These are phyloP conservation scores for Propithecus perrieri DNA, from an alignment of 2,797 vertebrate species.

Conservation along the genomic window DNA sequence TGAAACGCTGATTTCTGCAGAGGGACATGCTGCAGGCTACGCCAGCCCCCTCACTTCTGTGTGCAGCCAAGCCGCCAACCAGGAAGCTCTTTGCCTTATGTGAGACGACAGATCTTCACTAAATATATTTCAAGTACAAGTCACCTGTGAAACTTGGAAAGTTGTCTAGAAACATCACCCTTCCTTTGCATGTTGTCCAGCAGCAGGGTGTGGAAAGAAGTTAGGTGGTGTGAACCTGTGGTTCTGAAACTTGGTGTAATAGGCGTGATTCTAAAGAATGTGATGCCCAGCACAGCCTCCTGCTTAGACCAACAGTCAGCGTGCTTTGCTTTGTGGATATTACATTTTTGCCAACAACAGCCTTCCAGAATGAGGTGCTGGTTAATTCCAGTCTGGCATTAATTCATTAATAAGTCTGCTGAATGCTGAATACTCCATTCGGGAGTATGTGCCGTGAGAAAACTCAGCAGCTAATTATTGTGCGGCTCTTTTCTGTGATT, in stretches of 20 bases:
- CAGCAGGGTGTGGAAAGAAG: accelerated
- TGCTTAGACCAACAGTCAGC: not conserved
- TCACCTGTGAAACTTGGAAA: not conserved
- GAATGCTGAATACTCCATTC: conserved; percentile 3
- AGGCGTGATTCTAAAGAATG: not conserved
- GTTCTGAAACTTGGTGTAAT: not conserved
- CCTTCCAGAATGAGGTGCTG: conserved; percentile 52
- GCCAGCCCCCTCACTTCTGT: not conserved
- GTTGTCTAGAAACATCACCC: not conserved
- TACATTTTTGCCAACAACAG: conserved; percentile 33
- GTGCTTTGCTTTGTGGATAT: not conserved
- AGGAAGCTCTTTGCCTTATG: not conserved
- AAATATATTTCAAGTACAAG: not conserved
- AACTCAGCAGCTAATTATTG: conserved; percentile 33
- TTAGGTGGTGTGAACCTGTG: not conserved
- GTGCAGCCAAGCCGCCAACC: accelerated
- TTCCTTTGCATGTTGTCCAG: not conserved
- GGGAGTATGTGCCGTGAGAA: not conserved
- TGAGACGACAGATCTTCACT: not conserved
- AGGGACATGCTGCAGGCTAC: accelerated
- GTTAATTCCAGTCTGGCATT: conserved; percentile 47
- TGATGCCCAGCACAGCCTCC: not conserved
- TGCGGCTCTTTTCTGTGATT: not conserved
- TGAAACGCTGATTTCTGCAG: not conserved
- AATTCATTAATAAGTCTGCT: conserved; percentile 49